Conservation (phyloP, 2,888 invertebrate species). For the Rhopalosiphum nymphaeae region DNA sequence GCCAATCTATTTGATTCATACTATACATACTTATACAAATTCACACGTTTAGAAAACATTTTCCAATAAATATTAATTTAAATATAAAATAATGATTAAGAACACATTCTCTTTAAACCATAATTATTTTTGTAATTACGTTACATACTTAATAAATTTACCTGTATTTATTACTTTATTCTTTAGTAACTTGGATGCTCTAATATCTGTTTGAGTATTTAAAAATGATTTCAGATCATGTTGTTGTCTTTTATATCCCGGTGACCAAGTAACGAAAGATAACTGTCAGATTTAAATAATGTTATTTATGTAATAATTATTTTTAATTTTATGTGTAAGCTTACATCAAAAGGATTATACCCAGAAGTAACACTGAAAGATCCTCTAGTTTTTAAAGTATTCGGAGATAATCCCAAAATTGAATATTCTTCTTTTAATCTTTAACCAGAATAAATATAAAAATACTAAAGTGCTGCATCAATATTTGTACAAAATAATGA, state of each 20-base stretch:
- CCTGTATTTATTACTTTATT: conserved; percentile 6
- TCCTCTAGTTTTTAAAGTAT: conserved; percentile 30
- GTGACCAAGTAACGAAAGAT: conserved; percentile 55
- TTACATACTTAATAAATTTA: neutral
- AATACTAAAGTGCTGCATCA: neutral
- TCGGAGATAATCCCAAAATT: conserved; percentile 30
- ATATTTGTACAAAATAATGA: neutral
- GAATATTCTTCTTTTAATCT: conserved; percentile 58
- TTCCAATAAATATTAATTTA: too few relatives aligned
- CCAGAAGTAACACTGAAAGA: neutral
- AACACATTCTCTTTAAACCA: neutral
- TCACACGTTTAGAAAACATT: fast-evolving
- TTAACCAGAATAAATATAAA: neutral
- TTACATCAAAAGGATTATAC: conserved; percentile 58
- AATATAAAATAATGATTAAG: neutral
- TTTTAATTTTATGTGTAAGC: neutral
- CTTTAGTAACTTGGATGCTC: conserved; percentile 16
- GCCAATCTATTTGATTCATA: too few relatives aligned
- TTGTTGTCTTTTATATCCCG: conserved; percentile 37
- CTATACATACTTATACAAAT: neutral
- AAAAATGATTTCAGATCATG: neutral
- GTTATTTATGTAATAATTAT: neutral
- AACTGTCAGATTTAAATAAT: conserved; percentile 8
- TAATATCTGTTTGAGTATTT: conserved; percentile 3
- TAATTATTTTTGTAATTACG: neutral